Conservation (phyloP, 2,888 invertebrate genomes). For the Protophormia terraenovae region DNA sequence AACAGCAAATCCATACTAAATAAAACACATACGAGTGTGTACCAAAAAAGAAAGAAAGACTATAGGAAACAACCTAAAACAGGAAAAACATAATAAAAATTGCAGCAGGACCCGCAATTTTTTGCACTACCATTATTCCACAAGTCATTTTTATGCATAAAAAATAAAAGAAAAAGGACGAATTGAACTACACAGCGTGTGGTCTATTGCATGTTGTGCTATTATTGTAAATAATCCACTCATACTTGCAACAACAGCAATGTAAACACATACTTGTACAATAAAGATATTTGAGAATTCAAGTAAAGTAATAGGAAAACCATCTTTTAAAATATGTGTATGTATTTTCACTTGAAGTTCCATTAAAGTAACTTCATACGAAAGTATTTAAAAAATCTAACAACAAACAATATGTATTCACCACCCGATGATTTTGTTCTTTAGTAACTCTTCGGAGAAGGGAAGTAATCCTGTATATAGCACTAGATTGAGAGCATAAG, state of each 20-base stretch:
- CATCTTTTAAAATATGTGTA: constrained; percentile 17
- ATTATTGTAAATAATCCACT: constrained; percentile 39
- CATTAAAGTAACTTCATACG: constrained; percentile 27
- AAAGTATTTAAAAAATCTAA: constrained; percentile 20
- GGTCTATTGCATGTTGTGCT: constrained; percentile 53
- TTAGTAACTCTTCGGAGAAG: not conserved
- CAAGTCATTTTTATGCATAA: constrained; percentile 35
- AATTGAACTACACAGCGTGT: constrained; percentile 49
- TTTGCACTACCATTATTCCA: constrained; percentile 57
- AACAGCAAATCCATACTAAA: not conserved
- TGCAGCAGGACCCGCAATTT: constrained; percentile 57
- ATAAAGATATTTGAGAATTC: not conserved
- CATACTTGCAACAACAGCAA: not conserved
- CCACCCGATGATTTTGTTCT: constrained; percentile 53
- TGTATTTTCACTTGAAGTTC: constrained; percentile 20
- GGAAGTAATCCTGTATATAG: not conserved
- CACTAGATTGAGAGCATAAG: not conserved
- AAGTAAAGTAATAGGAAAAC: not conserved
- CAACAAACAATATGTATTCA: constrained; percentile 17
- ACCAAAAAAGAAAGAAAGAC: not conserved
- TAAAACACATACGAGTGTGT: not conserved
- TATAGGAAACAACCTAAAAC: constrained; percentile 18
- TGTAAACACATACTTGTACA: not conserved
- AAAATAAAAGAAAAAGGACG: not conserved
- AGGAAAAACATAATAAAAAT: constrained; percentile 42